A percentile compares a stretch with the other conserved stretches of the same genome.
Evolutionary conservation across 1,140 invertebrate genomes (phyloP).

Genomic region (Hestina assimilis): DNA sequence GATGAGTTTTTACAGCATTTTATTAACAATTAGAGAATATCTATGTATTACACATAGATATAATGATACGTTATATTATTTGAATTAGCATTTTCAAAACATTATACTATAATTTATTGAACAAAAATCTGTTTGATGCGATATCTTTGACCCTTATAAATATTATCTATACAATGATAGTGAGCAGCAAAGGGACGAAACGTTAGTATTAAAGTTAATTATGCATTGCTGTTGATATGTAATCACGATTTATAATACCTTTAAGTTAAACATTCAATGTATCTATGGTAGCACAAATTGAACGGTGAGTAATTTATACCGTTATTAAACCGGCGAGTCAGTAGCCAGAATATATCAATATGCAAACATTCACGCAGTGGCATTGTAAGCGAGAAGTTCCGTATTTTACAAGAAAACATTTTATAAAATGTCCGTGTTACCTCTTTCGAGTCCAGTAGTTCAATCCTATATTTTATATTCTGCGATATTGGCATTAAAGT

Average conservation of each 20-base stretch:
- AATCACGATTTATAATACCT: neutral
- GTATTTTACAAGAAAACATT: neutral
- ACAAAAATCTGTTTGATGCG: too few relatives aligned
- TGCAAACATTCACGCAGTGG: conserved; percentile 5
- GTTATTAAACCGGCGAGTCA: neutral
- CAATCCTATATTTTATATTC: conserved; percentile 76
- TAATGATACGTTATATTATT: too few relatives aligned
- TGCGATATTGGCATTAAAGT: conserved; percentile 78
- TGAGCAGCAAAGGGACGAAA: too few relatives aligned
- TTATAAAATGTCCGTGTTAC: conserved; percentile 46
- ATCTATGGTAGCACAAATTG: neutral
- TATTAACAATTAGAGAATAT: too few relatives aligned
- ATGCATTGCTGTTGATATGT: too few relatives aligned
- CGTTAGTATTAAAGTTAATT: too few relatives aligned
- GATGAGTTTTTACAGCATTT: too few relatives aligned
- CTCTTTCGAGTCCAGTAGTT: conserved; percentile 62
- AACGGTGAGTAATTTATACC: neutral
- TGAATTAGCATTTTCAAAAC: too few relatives aligned
- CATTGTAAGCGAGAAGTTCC: conserved; percentile 1
- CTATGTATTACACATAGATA: too few relatives aligned
- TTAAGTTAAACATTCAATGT: neutral
- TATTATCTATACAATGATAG: too few relatives aligned
- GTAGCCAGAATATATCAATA: neutral
- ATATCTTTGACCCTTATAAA: too few relatives aligned
- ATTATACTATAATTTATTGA: too few relatives aligned